Base-by-base conservation (phyloP, 2,888 invertebrate genomes). In the Melitaea athalia region DNA sequence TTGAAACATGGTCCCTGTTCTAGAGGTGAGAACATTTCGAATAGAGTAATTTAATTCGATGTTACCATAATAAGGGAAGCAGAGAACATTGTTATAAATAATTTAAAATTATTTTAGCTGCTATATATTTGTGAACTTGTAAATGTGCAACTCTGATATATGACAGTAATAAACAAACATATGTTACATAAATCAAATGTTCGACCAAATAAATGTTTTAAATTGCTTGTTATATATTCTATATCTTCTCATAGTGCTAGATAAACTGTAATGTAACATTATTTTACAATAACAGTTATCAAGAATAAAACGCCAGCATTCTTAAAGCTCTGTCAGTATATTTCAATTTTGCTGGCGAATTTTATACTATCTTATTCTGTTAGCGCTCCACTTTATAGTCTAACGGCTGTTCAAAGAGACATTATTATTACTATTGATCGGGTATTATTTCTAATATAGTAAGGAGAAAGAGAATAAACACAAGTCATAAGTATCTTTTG, bases 331-430 rank as follows among this genome's bases (percentile, higher is more conserved):
- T 80, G 75, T 84, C 84, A 81, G 83, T 86, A 84, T 86, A 87
- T 86, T 86, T 85, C 82, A 84, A 82, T 85, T 85, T 83, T 84
- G 78, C 80, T 78, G 80, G 78, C 79, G 83, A 82, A 76, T 86
- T 85, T 81, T 84, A 85, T 85, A 83, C 81, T 81, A 80, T 82
- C 81, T 79, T 81, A 81, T 81, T 81, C 81, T 77, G 77, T 77
- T 72, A 79, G 74, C 75, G 78, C 77, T 72, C 74, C 71, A 79
- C 80, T 82, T 85, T 84, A 79, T 81, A 72, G 73, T 78, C 55
- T 49, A 55, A 62, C 63, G 63, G 65, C 42, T 59, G 60, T 64
- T 65, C 55, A 61, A 60, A 61, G 55, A 17, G 61, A 64, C 57
- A 64, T 57, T 69, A 69, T 61, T 64, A 61, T 67, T 57, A 57